Percentiles rank a stretch among this genome's conserved stretches.
phyloP scores from a whole-genome alignment of 2,113 vertebrate genomes.

The Pseudorhombus dupliciocellatus region DNA sequence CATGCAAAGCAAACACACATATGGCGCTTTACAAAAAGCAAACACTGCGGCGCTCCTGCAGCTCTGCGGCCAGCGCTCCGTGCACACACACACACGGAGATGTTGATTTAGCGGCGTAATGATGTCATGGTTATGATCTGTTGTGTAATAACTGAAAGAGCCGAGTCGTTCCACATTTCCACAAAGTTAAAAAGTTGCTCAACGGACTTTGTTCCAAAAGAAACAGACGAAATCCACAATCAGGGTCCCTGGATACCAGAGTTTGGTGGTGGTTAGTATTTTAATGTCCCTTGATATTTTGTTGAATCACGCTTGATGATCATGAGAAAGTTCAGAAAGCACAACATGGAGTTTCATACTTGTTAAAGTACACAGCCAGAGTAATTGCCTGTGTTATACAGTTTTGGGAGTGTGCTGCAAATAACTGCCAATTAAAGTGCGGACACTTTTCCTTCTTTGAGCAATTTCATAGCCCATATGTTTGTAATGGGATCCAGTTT shows the following conservation, averaged over 20 bases:
- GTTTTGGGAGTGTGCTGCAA: background rate
- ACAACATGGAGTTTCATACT: background rate
- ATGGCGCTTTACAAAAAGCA: background rate
- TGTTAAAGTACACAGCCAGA: background rate
- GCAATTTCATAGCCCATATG: background rate
- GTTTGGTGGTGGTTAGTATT: background rate
- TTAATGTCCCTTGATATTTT: no score
- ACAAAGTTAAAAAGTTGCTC: no score
- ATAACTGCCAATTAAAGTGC: background rate
- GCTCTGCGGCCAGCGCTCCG: background rate
- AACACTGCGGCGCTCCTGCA: background rate
- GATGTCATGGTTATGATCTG: no score
- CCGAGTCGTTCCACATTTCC: background rate
- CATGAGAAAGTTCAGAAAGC: conserved; percentile 8
- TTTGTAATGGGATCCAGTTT: background rate
- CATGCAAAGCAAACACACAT: background rate
- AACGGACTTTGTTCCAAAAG: background rate
- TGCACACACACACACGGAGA: background rate
- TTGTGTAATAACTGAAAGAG: no score
- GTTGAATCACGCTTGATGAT: background rate
- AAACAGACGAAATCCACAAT: background rate
- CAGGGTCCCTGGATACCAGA: background rate
- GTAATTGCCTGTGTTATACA: accelerated
- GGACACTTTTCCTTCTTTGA: background rate
- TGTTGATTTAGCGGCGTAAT: no score